These are phyloP conservation scores for Rhombomys opimus DNA, from an alignment of 2,113 vertebrate genomes.

Conservation along the genomic window DNA sequence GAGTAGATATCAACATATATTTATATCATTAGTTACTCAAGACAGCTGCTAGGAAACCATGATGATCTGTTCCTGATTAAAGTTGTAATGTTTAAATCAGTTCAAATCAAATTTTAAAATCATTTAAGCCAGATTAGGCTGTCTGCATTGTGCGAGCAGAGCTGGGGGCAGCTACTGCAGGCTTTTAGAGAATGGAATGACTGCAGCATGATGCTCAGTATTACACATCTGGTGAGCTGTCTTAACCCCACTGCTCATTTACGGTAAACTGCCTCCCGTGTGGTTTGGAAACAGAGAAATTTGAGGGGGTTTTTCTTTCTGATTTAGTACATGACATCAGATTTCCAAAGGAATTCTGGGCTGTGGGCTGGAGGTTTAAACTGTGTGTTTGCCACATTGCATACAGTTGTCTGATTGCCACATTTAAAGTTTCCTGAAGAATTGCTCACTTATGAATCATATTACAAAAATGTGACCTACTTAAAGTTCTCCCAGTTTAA, in stretches of 20 bases:
- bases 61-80: neutral
- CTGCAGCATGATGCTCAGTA: neutral
- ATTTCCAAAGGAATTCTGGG: conserved; percentile 61
- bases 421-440: conserved; percentile 48
- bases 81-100: conserved; percentile 30
- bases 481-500: neutral
- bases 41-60: neutral
- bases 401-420: conserved; percentile 50
- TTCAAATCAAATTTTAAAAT: conserved; percentile 6
- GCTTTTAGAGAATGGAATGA: conserved; percentile 45
- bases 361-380: conserved; percentile 13
- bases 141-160: neutral
- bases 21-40: neutral
- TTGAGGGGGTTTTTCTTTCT: neutral
- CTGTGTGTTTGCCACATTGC: neutral
- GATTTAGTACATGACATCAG: conserved; percentile 67
- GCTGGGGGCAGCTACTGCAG: neutral
- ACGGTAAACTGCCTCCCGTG: conserved; percentile 57
- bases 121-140: conserved; percentile 60
- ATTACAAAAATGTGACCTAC: conserved; percentile 18
- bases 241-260: conserved; percentile 3
- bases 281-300: conserved; percentile 51
- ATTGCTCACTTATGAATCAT: conserved; percentile 54
- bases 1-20: neutral
- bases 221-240: conserved; percentile 34